A percentile compares a stretch with the other conserved stretches of the same genome.
Evolutionary conservation across 1,140 invertebrate species (phyloP).

Genomic region (Fragariocoptes setiger): DNA sequence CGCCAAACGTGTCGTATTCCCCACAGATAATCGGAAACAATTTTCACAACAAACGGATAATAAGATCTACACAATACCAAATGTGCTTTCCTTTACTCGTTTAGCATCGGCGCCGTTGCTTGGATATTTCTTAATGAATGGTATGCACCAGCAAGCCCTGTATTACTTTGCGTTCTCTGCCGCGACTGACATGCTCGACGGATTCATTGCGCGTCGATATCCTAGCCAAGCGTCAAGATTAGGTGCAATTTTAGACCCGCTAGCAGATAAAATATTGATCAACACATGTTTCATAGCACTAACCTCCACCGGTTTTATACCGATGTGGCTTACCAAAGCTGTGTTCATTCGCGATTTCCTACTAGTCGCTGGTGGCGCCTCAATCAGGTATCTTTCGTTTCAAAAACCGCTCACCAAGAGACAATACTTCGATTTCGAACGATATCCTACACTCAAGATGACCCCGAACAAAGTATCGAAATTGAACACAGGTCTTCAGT

Average conservation of each 20-base stretch:
- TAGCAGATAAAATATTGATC: slow-evolving; percentile 84
- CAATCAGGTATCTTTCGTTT: slow-evolving; percentile 58
- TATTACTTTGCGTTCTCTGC: neutral
- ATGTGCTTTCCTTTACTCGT: neutral
- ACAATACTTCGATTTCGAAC: slow-evolving; percentile 56
- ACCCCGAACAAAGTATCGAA: neutral
- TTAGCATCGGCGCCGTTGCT: neutral
- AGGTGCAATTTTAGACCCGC: slow-evolving; percentile 78
- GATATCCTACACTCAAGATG: neutral
- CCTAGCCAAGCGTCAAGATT: slow-evolving; percentile 56
- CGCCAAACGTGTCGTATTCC: no score
- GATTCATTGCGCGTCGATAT: slow-evolving; percentile 75
- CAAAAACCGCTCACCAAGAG: slow-evolving; percentile 57
- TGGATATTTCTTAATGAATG: neutral
- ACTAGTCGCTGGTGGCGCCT: slow-evolving; percentile 46
- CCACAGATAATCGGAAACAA: no score
- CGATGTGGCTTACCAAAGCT: slow-evolving; percentile 42
- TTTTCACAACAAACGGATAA: neutral
- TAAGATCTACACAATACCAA: neutral
- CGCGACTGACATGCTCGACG: slow-evolving; percentile 37
- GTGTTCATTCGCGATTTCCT: slow-evolving; percentile 49
- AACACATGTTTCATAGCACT: slow-evolving; percentile 54
- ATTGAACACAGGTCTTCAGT: neutral
- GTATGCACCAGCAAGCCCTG: neutral
- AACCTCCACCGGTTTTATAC: slow-evolving; percentile 50